phyloP scores from a whole-genome alignment of 2,888 invertebrate species.

The Dascillus cervinus region DNA sequence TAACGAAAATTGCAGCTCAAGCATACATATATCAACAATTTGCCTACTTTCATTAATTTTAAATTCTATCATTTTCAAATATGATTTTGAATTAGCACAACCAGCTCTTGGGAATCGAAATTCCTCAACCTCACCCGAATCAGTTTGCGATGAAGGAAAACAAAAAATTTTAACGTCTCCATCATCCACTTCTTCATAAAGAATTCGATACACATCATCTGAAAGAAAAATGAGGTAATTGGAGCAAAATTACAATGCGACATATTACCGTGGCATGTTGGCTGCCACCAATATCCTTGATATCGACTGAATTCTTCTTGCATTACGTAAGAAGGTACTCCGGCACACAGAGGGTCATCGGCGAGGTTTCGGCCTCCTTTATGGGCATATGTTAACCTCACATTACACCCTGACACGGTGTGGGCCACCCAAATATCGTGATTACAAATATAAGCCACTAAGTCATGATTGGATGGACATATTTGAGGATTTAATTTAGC shows the following conservation, averaged over 20 bases:
- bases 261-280: slow-evolving; percentile 32
- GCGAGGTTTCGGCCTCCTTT: slow-evolving; percentile 60
- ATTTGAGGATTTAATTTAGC: slow-evolving; percentile 75
- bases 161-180: slow-evolving; percentile 86
- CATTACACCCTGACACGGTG: slow-evolving; percentile 57
- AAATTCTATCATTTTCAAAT: slow-evolving; percentile 79
- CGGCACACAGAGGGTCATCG: slow-evolving; percentile 83
- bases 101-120: slow-evolving; percentile 85
- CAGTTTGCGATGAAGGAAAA: slow-evolving; percentile 75
- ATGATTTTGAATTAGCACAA: slow-evolving; percentile 83
- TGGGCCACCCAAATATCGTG: slow-evolving; percentile 88
- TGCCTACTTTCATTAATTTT: slow-evolving; percentile 56
- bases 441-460: slow-evolving; percentile 84
- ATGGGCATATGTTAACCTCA: slow-evolving; percentile 63
- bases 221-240: slow-evolving; percentile 18
- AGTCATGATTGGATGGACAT: slow-evolving; percentile 69
- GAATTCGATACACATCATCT: slow-evolving; percentile 73
- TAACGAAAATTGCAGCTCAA: slow-evolving; percentile 69
- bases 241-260: slow-evolving; percentile 6
- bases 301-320: slow-evolving; percentile 97
- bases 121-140: slow-evolving; percentile 75
- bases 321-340: slow-evolving; percentile 96
- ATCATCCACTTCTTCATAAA: slow-evolving; percentile 83
- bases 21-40: slow-evolving; percentile 66
- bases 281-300: slow-evolving; percentile 98